Conservation (phyloP, 2,888 invertebrate genomes). For the Macrosiphum euphorbiae region DNA sequence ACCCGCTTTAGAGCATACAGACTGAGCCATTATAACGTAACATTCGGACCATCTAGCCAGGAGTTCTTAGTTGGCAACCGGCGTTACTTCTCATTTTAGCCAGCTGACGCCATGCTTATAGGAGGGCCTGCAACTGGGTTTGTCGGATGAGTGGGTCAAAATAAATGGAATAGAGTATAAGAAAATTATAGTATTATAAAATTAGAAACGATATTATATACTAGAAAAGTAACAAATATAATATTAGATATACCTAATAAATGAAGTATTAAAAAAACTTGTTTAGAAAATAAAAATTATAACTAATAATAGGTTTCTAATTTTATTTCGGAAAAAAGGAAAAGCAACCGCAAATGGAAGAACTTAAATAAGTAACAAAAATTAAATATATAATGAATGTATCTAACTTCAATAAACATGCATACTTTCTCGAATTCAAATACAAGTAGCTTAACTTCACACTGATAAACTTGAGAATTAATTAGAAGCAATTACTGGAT, state of each 20-base stretch:
- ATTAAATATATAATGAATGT: background rate
- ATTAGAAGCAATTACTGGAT: slow-evolving; percentile 2
- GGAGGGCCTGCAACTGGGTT: too few relatives aligned
- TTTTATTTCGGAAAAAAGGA: background rate
- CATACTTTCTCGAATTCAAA: background rate
- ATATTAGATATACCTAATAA: background rate
- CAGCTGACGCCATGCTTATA: too few relatives aligned
- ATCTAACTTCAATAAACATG: background rate
- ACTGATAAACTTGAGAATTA: background rate
- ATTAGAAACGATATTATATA: background rate
- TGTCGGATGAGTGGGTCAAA: too few relatives aligned
- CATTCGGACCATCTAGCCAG: too few relatives aligned
- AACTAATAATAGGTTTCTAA: background rate
- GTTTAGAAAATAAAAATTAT: background rate
- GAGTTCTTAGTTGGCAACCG: too few relatives aligned
- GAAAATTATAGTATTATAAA: background rate
- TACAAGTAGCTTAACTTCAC: background rate
- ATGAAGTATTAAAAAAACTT: background rate
- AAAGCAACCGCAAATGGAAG: slow-evolving; percentile 45
- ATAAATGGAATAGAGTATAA: background rate
- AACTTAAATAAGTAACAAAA: slow-evolving; percentile 53
- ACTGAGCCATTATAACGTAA: too few relatives aligned
- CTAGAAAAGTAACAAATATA: background rate
- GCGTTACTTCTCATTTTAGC: too few relatives aligned
- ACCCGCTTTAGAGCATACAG: too few relatives aligned